Evolutionary conservation across 2,113 vertebrate species (phyloP).

Genomic region (Arizona elegans): DNA sequence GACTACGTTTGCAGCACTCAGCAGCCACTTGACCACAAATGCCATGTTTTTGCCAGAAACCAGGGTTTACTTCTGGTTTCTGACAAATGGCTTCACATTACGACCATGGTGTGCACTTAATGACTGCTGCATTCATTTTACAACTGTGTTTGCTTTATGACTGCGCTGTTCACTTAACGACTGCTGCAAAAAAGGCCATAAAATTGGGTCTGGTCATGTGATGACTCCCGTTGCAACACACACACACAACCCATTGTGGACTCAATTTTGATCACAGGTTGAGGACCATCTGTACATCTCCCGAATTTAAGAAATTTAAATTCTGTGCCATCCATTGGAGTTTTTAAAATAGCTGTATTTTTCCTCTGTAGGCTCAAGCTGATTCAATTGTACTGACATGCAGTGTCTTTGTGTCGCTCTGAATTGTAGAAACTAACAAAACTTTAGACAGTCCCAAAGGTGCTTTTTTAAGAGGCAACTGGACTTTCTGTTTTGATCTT

Average conservation of each 20-base stretch:
- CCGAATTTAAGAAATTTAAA: background rate
- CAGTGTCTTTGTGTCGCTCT: background rate
- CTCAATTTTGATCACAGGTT: too few species aligned
- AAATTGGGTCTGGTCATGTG: background rate
- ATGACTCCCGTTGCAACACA: background rate
- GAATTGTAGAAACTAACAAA: background rate
- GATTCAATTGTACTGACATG: background rate
- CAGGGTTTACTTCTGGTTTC: too few species aligned
- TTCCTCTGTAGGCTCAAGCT: background rate
- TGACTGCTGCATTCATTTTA: too few species aligned
- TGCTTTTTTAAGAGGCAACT: too few species aligned
- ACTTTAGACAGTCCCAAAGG: background rate
- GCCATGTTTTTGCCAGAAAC: too few species aligned
- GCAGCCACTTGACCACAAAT: too few species aligned
- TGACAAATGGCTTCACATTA: too few species aligned
- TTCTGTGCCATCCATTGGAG: background rate
- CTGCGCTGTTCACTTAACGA: background rate
- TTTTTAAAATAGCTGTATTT: background rate
- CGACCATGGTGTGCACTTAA: too few species aligned
- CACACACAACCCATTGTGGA: too few species aligned
- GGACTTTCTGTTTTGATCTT: too few species aligned
- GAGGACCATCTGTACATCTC: too few species aligned
- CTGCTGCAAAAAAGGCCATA: background rate
- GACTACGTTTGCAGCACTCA: too few species aligned
- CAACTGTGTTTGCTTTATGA: background rate